Base-by-base conservation (phyloP, 2,888 invertebrate genomes). In the Bombylius major region DNA sequence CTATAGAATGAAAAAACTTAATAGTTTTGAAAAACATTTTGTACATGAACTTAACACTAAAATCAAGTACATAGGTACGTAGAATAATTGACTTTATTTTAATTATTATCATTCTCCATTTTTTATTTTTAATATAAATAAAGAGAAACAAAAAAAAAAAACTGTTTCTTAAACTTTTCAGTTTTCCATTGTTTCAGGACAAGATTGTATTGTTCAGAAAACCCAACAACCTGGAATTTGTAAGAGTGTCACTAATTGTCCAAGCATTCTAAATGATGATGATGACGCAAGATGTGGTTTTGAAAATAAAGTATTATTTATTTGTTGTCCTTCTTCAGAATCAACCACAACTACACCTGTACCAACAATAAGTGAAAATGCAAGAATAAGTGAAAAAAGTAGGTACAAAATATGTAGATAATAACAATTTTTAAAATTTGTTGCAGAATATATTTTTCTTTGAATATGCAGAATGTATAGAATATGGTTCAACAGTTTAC, bases 311-410 rank as follows among this genome's bases (percentile, higher is more conserved):
- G 50, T 53, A 47, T 61, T 64, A 44, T 57, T 66, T 39, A 62
- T 66, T 23, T 66, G 67, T 54, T 66, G 67, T 56, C 62, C 62
- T n/a, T n/a, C 8, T 7, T 4, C 14, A 34, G 8, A 50, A 12
- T 49, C 52, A 32, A 13, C 42, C 13, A 36, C 45, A 36, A 45
- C 31, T 3, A 54, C 49, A 47, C 14, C 50, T 6, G 42, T 47
- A 11, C 45, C 49, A 14, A 13, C 49, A 42, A 44, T 55, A 11
- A 39, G 42, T 31, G 34, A n/a, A 8, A 33, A 47, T 46, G 45
- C 49, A 9, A 51, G 54, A 46, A 54, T 54, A n/a, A 51, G 57
- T 42, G 50, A 45, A 45, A 39, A 31, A 36, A 55, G 50, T 55
- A 50, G 39, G 3, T 47, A 5, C 14, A 9, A 9, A 39, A 44